These are phyloP conservation scores for Nomada flava DNA, from an alignment of 2,888 invertebrate species.

Conservation along the genomic window DNA sequence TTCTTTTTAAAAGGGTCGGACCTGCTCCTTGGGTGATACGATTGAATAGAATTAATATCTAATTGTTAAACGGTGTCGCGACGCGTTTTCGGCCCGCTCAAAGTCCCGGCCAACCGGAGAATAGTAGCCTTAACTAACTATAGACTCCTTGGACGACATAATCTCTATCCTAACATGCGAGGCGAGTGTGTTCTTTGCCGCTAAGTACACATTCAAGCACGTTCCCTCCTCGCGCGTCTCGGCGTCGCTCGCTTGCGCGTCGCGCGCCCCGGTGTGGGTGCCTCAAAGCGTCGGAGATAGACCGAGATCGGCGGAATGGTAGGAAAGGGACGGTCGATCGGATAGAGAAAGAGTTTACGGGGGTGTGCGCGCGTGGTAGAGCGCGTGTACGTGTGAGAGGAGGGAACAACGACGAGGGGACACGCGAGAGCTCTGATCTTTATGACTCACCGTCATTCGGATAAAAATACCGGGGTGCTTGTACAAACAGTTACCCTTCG, in stretches of 20 bases:
- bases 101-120: conserved; percentile 71
- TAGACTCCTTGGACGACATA: conserved; percentile 77
- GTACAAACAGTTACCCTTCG: conserved; percentile 79
- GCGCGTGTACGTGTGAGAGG: conserved; percentile 47
- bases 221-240: conserved; percentile 52
- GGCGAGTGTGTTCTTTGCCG: conserved; percentile 75
- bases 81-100: conserved; percentile 66
- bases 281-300: not conserved
- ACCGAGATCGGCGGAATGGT: not conserved
- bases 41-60: conserved; percentile 78
- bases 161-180: conserved; percentile 78
- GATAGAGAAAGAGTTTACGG: conserved; percentile 43
- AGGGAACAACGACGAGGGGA: conserved; percentile 59
- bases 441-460: conserved; percentile 79
- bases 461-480: conserved; percentile 80
- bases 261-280: conserved; percentile 22
- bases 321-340: not conserved
- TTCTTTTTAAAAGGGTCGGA: conserved; percentile 38
- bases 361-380: conserved; percentile 48
- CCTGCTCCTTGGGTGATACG: conserved; percentile 29
- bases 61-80: conserved; percentile 71
- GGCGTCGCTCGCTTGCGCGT: conserved; percentile 10
- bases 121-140: conserved; percentile 79
- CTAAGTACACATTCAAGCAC: conserved; percentile 79
- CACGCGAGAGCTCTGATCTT: conserved; percentile 74